These are phyloP conservation scores for Drosophila truncata DNA, from an alignment of 1,140 invertebrate genomes.

Conservation along the genomic window DNA sequence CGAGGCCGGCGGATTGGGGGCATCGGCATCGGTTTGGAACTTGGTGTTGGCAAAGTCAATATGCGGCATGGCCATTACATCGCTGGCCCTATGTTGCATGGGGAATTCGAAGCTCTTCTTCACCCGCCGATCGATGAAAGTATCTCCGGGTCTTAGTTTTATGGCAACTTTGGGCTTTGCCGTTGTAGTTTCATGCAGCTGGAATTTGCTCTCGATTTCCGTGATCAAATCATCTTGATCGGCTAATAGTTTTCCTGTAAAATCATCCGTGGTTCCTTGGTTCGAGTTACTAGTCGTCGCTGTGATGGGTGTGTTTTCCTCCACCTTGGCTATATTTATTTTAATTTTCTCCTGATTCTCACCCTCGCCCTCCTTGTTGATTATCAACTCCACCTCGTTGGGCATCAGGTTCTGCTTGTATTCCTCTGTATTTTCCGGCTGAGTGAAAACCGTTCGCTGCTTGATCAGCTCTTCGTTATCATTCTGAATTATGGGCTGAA, in stretches of 20 bases:
- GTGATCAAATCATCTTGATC: conserved; percentile 82
- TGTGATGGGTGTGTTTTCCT: neutral
- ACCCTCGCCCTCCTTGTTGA: conserved; percentile 6
- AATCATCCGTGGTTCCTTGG: conserved; percentile 57
- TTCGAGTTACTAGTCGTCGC: conserved; percentile 18
- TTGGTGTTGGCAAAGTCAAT: conserved; percentile 84
- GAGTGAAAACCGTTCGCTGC: conserved; percentile 61
- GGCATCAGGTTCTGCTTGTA: conserved; percentile 80
- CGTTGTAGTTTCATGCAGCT: conserved; percentile 69
- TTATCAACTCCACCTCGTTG: conserved; percentile 70
- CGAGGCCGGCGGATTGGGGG: conserved; percentile 24
- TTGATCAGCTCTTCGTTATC: conserved; percentile 63
- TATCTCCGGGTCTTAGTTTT: conserved; percentile 42
- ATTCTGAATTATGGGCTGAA: conserved; percentile 65
- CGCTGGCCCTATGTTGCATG: conserved; percentile 70
- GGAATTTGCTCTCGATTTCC: conserved; percentile 82
- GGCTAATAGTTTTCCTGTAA: conserved; percentile 75
- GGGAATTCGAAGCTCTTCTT: conserved; percentile 84
- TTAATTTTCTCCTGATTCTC: conserved; percentile 21
- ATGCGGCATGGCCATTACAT: conserved; percentile 70
- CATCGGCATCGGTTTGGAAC: conserved; percentile 68
- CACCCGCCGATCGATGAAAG: conserved; percentile 76
- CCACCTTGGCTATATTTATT: conserved; percentile 8
- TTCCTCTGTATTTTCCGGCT: conserved; percentile 61
- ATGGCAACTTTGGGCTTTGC: conserved; percentile 1